Base-by-base conservation (phyloP, 1,140 invertebrate genomes). In the Drosophila repletoides region DNA sequence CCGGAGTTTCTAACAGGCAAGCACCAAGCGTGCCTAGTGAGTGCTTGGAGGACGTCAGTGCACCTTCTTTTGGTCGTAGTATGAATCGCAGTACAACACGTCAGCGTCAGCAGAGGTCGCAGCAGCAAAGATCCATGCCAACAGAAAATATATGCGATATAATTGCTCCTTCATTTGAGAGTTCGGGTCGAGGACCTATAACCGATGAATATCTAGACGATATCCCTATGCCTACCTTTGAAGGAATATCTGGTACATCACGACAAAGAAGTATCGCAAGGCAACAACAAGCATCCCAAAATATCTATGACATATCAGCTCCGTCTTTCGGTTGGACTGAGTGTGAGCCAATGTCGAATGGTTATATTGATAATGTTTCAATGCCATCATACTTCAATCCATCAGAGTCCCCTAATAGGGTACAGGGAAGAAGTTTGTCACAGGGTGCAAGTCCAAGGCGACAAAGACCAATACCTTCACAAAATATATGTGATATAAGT, bases 181-280 rank as follows among this genome's bases (percentile, higher is more conserved):
- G 7, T 10, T 9, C 38, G 6, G 5, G 2, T 12, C 24, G 14
- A 3, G 21, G 31, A 12, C 29, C 38, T 3, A 10, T 12, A 24
- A 12, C 5, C 6, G n/a, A 9, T 34, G 31, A 46, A 1, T 46
- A 33, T 4, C n/a, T 65, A 3, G 52, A 65, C n/a, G 34, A 65
- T 6, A n/a, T 58, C 7, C 26, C 10, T 4, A 40, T 53, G 58
- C 65, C 65, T 3, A 48, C 58, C 0, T 55, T 48, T 19, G 58
- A 21, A 1, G 60, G 7, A 1, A 15, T 38, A 0, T 69, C 66
- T 0, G 48, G 33, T 3, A 24, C 24, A 15, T 52, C 38, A 0
- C 33, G 2, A 15, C 14, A 6, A 2, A 49, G 33, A 24, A 14
- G 5, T n/a, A n/a, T n/a, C n/a, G 7, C 0, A 6, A 49, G 0